Evolutionary conservation across 2,888 invertebrate species (phyloP), one percentile per base, ranked within the genome.

Genomic region (Gastracanthus pulcherrimus): DNA sequence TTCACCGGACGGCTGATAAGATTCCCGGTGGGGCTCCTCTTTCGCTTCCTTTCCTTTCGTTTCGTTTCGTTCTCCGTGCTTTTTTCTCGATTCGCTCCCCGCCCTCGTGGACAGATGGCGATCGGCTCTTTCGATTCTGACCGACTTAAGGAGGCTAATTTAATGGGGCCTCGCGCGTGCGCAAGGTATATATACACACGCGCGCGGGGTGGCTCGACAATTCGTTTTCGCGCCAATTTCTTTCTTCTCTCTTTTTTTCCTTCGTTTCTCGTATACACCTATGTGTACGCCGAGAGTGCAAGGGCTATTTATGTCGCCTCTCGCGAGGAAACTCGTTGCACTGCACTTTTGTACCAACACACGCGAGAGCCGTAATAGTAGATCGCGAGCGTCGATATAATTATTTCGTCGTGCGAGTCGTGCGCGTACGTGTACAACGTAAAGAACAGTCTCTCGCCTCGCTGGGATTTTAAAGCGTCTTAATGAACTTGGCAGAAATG

Each of bases 1-100:
- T 82, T 78, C 71, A 81, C 58, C 60, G 19, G 45, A 34, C 34
- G n/a, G 31, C 69, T 51, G 82, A 82, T 82, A 82, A 82, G 78
- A 75, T 75, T 82, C 75, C 70, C 62, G n/a, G 31, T 11, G 58
- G 41, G 6, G n/a, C 66, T 38, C 9, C 13, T 3, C 16, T 23
- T 36, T 34, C 64, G 48, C 31, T 29, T 60, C 62, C 13, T 74
- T 64, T 36, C 66, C 45, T 45, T 23, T 34, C 23, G 26, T 36
- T 34, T n/a, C n/a, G n/a, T n/a, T n/a, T n/a, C n/a, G n/a, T n/a
- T n/a, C n/a, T 23, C n/a, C 34, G 29, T 48, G 31, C 4, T 11
- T 72, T 29, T 29, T 45, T 11, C 34, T 16, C 6, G 16, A n/a
- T 7, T 41, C 13, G 16, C 34, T 67, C 23, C 19, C 7, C 19